Evolutionary conservation across 1,140 invertebrate species (phyloP).

Genomic region (Coelopa frigida): DNA sequence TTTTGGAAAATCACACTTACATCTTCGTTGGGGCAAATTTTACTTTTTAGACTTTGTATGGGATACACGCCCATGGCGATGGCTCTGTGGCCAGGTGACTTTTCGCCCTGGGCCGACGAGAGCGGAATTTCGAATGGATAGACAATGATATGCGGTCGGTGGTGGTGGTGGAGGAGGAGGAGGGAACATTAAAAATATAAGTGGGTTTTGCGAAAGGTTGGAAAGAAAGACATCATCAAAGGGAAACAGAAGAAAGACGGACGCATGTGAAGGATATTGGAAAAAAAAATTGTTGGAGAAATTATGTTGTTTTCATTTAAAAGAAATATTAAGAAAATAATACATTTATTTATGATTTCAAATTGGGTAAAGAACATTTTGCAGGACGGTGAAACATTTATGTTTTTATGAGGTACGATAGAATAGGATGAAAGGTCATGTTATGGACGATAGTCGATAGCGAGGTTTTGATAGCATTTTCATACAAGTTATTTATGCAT

Average conservation of each 20-base stretch:
- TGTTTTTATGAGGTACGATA: no score
- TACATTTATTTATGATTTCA: constrained; percentile 1
- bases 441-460: no score
- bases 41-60: constrained; percentile 76
- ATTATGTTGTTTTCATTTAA: background rate
- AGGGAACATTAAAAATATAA: background rate
- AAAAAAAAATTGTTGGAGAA: background rate
- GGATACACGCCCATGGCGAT: constrained; percentile 81
- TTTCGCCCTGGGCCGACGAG: constrained; percentile 58
- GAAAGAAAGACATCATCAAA: background rate
- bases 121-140: background rate
- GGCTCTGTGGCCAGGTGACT: constrained; percentile 77
- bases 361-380: no score
- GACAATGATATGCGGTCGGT: no score
- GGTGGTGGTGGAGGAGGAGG: background rate
- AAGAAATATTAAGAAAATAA: background rate
- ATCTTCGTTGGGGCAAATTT: constrained; percentile 74
- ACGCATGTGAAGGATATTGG: background rate
- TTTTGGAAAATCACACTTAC: constrained; percentile 76
- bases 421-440: no score
- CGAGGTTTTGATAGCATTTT: background rate
- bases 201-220: background rate
- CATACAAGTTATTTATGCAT: background rate
- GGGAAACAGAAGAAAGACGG: constrained; percentile 2
- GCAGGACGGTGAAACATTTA: no score